Conservation (phyloP, 1,140 invertebrate species). For the Euwallacea similis region DNA sequence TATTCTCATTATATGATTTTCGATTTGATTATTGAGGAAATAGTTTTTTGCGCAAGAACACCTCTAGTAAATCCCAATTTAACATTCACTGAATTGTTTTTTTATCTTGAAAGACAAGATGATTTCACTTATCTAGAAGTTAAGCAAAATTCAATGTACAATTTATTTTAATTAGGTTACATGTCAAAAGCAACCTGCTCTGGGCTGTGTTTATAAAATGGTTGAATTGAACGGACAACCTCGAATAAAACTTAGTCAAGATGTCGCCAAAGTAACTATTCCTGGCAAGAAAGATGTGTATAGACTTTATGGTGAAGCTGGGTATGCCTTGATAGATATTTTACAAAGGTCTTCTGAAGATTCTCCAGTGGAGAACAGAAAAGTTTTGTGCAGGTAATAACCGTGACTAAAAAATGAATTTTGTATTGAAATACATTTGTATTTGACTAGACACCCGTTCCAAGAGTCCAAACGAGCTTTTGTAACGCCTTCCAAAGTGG, state of each 20-base stretch:
- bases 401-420: background rate
- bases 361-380: slow-evolving; percentile 73
- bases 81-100: too few species aligned
- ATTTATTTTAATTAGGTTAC: slow-evolving; percentile 59
- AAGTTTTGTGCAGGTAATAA: slow-evolving; percentile 74
- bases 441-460: slow-evolving; percentile 80
- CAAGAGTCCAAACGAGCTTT: slow-evolving; percentile 93
- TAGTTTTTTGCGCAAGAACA: too few species aligned
- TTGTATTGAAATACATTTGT: background rate
- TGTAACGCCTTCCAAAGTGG: slow-evolving; percentile 83
- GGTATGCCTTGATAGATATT: slow-evolving; percentile 89
- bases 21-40: too few species aligned
- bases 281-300: slow-evolving; percentile 85
- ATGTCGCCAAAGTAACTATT: slow-evolving; percentile 97
- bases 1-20: too few species aligned
- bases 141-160: too few species aligned
- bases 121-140: too few species aligned
- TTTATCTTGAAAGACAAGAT: too few species aligned
- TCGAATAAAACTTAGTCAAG: slow-evolving; percentile 96
- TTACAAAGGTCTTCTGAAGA: slow-evolving; percentile 79
- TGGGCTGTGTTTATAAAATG: slow-evolving; percentile 98
- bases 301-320: slow-evolving; percentile 85
- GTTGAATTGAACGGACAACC: slow-evolving; percentile 91
- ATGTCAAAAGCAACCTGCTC: slow-evolving; percentile 88
- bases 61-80: too few species aligned